Base-by-base conservation (phyloP, 2,888 invertebrate species). In the Caenorhabditis plicata region DNA sequence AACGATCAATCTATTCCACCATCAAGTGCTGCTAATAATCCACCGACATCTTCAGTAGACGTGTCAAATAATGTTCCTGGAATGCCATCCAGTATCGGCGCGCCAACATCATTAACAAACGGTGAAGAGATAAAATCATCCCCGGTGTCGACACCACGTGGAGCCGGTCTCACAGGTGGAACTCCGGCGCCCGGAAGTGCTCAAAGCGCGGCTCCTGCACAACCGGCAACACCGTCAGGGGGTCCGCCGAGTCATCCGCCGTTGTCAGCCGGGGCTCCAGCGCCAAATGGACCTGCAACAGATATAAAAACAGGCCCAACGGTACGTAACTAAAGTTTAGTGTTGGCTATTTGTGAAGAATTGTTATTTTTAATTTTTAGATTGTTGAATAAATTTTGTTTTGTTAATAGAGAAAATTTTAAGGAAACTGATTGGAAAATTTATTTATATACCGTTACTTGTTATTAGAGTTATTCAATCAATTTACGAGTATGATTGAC, bases 81-180 rank as follows among this genome's bases (percentile, higher is more conserved):
- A 26, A 44, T n/a, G 13, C 22, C 22, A 33, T 7, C 44, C 17
- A 26, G 33, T 33, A 26, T 35, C 11, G 44, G 44, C 2, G 31
- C 29, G 17, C 36, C 42, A 40, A 50, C 53, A 32, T 35, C 49
- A 8, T 25, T 50, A 39, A 45, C 47, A 23, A 61, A 58, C 33
- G 68, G 61, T 15, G 64, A 60, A 39, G 73, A 74, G 9, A 64
- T 75, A 58, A 75, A 75, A 29, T 57, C 71, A 15, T 74, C 75
- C 25, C 75, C 75, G 11, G 66, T 64, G 13, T 63, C 65, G 9
- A 67, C 66, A 19, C 71, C 67, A 2, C 43, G 43, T 4, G 49
- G 48, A 13, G 42, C 47, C 0, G 51, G 51, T 13, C n/a, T 51
- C 39, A 8, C 44, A 25, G 46, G 57, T n/a, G 70, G 65, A 29